phyloP scores from a whole-genome alignment of 1,140 invertebrate species.

The Heliconius himera region DNA sequence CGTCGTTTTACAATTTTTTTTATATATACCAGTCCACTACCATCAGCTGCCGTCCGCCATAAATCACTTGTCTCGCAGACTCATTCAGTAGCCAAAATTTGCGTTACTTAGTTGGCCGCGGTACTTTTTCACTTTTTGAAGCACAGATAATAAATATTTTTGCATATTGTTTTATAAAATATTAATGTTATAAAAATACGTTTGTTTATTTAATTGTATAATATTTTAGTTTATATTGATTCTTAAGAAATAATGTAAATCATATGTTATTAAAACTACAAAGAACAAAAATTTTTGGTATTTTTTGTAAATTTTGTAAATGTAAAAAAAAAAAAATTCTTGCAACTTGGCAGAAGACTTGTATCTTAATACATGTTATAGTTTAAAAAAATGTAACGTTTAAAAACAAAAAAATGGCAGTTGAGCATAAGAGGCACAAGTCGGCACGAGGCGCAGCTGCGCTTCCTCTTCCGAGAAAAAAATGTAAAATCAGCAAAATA shows the following conservation, averaged over 20 bases:
- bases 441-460: slow-evolving; percentile 74
- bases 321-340: slow-evolving; percentile 13
- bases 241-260: too few relatives aligned
- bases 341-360: slow-evolving; percentile 18
- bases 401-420: slow-evolving; percentile 54
- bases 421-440: slow-evolving; percentile 60
- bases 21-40: slow-evolving; percentile 26
- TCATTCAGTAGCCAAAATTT: slow-evolving; percentile 48
- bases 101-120: slow-evolving; percentile 24
- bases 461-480: slow-evolving; percentile 77
- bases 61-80: slow-evolving; percentile 49
- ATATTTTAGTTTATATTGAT: too few relatives aligned
- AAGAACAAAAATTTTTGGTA: too few relatives aligned
- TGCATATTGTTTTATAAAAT: slow-evolving; percentile 13
- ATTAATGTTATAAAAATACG: too few relatives aligned
- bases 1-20: slow-evolving; percentile 47
- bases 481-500: slow-evolving; percentile 57
- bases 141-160: slow-evolving; percentile 17
- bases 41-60: slow-evolving; percentile 55
- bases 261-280: too few relatives aligned
- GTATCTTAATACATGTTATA: slow-evolving; percentile 17
- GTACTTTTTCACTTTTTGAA: slow-evolving; percentile 25
- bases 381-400: slow-evolving; percentile 43
- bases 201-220: too few relatives aligned
- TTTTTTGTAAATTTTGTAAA: not conserved